A percentile compares a stretch with the other conserved stretches of the same genome.
Conservation (phyloP, 1,140 invertebrate species). For the Artemia franciscana region DNA sequence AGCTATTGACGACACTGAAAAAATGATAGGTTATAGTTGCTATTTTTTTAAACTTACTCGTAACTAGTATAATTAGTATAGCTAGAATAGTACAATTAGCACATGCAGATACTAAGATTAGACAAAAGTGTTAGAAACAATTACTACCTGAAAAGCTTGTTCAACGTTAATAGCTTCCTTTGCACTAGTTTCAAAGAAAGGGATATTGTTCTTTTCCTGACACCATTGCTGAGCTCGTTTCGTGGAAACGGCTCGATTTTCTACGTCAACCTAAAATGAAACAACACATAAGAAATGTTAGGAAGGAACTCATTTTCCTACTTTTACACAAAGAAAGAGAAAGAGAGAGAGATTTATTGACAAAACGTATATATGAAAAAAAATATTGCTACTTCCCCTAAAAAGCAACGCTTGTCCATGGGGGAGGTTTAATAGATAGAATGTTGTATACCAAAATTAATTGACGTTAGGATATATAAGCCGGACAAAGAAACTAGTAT, state of each 20-base stretch:
- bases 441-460: too few relatives aligned
- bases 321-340: too few relatives aligned
- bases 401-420: too few relatives aligned
- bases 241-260: conserved; percentile 77
- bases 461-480: too few relatives aligned
- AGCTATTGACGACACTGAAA: too few relatives aligned
- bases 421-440: too few relatives aligned
- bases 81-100: neutral
- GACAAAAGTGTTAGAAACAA: neutral
- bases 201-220: conserved; percentile 91
- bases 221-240: conserved; percentile 97
- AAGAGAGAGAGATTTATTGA: too few relatives aligned
- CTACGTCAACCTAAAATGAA: conserved; percentile 44
- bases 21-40: too few relatives aligned
- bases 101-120: neutral
- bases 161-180: conserved; percentile 97
- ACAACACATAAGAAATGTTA: neutral
- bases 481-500: too few relatives aligned
- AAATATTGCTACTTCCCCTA: too few relatives aligned
- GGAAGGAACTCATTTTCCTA: too few relatives aligned
- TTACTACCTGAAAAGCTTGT: conserved; percentile 46
- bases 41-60: neutral
- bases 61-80: neutral
- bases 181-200: conserved; percentile 95
- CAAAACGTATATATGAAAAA: too few relatives aligned